Base-by-base conservation (phyloP, 2,888 invertebrate species). In the Adelphocoris suturalis region DNA sequence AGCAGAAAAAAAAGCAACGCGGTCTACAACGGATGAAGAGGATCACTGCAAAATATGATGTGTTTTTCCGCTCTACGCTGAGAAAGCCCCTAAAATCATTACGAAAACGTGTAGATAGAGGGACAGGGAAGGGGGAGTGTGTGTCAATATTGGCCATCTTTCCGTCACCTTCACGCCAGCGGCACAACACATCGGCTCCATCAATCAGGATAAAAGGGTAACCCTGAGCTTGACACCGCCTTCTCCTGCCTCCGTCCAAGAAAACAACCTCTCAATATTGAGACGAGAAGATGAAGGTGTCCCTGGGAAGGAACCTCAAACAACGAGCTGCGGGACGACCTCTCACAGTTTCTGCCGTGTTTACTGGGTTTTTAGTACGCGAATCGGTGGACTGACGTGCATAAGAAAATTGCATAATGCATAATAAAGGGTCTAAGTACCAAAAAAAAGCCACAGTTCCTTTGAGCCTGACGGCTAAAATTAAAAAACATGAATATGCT, bases 61-160 rank as follows among this genome's bases (percentile, higher is more conserved):
- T 68, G 68, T 68, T 27, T 68, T 68, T 23, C 23, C 9, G 23
- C 23, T 23, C 12, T 0, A 7, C 7, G 68, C 12, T 0, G 23
- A 11, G 68, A 27, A 68, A 23, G 19, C 68, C 19, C 68, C 68
- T 68, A 68, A 68, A 68, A 68, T 68, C 68, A 68, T 80, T 80
- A 80, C 37, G 46, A 47, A 47, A 80, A 46, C 78, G 47, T 46
- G 1, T 27, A 27, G 0, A 28, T 28, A 14, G 12, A 23, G 19
- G 27, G 12, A 19, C 61, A 19, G 27, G 19, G 11, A 23, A 11
- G 7, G 82, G 52, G 52, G 14, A 19, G 23, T 13, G 14, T 47
- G 75, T 75, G 86, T 86, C 86, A 86, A 86, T 86, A 86, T 86
- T 86, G 86, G 75, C 86, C 86, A 75, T 86, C 86, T 86, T 86